phyloP scores from a whole-genome alignment of 2,797 vertebrate genomes.

The Acipenser transmontanus region DNA sequence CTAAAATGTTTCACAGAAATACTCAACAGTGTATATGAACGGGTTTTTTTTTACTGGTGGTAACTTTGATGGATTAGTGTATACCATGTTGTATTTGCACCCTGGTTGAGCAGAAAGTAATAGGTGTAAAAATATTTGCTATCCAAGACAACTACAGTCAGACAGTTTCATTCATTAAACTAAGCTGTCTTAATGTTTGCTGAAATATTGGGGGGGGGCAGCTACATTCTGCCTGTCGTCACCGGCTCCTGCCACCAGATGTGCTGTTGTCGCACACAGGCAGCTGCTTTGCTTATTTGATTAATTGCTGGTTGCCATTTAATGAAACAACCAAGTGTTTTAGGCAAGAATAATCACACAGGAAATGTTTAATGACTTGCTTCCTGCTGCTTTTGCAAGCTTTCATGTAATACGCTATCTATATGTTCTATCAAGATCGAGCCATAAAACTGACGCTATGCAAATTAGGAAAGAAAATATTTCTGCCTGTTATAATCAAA shows the following conservation, averaged over 20 bases:
- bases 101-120: too few species aligned
- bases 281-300: conserved; percentile 8
- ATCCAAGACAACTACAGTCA: too few species aligned
- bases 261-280: conserved; percentile 9
- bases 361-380: neutral
- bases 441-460: neutral
- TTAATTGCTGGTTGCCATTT: conserved; percentile 12
- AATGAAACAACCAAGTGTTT: conserved; percentile 11
- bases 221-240: neutral
- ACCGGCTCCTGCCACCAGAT: neutral
- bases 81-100: too few species aligned
- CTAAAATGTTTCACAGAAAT: too few species aligned
- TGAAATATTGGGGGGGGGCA: too few species aligned
- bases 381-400: neutral
- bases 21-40: too few species aligned
- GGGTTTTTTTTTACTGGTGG: too few species aligned
- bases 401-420: neutral
- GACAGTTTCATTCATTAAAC: too few species aligned
- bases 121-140: too few species aligned
- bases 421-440: conserved; percentile 1
- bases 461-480: neutral
- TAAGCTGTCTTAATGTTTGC: too few species aligned
- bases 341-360: neutral
- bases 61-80: too few species aligned
- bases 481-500: too few species aligned